Base-by-base conservation (phyloP, 2,888 invertebrate species). In the Campoplex nolae region DNA sequence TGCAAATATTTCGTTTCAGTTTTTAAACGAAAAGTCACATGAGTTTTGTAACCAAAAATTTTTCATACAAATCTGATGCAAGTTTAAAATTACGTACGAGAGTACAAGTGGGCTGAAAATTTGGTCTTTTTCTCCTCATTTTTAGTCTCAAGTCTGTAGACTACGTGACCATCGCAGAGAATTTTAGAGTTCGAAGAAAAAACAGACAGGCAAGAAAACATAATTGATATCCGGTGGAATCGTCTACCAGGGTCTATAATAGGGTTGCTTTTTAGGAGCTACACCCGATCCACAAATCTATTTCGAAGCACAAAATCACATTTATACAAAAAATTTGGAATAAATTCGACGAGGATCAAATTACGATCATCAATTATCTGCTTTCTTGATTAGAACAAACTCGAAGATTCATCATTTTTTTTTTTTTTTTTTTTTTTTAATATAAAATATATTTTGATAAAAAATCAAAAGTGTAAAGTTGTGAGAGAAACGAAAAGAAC, bases 181-280 rank as follows among this genome's bases (percentile, higher is more conserved):
- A 45, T 48, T 70, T n/a, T 70, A 16, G 11, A 28, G 6, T 0
- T 70, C 28, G 45, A 48, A 68, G 67, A n/a, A n/a, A 45, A 56
- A 68, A 23, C 7, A 32, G 38, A 38, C 35, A 9, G 16, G 68
- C 6, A 18, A 62, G 45, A 48, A 80, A 77, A 74, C 70, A 74
- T 79, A 83, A 79, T 70, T 83, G 78, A 74, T 58, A 54, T 62
- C 51, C 74, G 87, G 87, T 88, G 85, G 71, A 87, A 67, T 74
- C 84, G 80, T 88, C 89, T 89, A 88, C 89, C 89, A 90, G 88
- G 90, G 67, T 86, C 86, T 87, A 78, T 48, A 58, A 76, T 80
- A 28, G 84, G 80, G 83, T 86, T 67, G 84, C 58, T 82, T 68
- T 86, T 73, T n/a, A 56, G 23, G 76, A 74, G 76, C 42, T 51